A percentile compares a stretch with the other conserved stretches of the same genome.
Conservation (phyloP, 2,113 vertebrate species). For the human (Homo sapiens) region GRCh38 chr4:94317001-94317500, state of each 20-base stretch:
- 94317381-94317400: neutral
- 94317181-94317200: neutral
- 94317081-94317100: neutral
- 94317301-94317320: neutral
- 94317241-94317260: neutral
- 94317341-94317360: accelerated
- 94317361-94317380: neutral
- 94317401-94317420: neutral
- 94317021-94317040: neutral
- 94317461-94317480: neutral
- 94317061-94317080: neutral
- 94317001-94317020: neutral
- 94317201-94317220: neutral
- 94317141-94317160: neutral
- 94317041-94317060: neutral
- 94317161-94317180: neutral
- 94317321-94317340: neutral
- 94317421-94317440: neutral
- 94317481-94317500: neutral
- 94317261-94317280: neutral
- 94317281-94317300: neutral
- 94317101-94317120: neutral
- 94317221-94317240: neutral
- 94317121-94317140: neutral
- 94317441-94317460: neutral